Percentiles rank a stretch among this genome's conserved stretches.
Evolutionary conservation across 1,140 invertebrate genomes (phyloP).

Genomic region (Danaus plexippus): DNA sequence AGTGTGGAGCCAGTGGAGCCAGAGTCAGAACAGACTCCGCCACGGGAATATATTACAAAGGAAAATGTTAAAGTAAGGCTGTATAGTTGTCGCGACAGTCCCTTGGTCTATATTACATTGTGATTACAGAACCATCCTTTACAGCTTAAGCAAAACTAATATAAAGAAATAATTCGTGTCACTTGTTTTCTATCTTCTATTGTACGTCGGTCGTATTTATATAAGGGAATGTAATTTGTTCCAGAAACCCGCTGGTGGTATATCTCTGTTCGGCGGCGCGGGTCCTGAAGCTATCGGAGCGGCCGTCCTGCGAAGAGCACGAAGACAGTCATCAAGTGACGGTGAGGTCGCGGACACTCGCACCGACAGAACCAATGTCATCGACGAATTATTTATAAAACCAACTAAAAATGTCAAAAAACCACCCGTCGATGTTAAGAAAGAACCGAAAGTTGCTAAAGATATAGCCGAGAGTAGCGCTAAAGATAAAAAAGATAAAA

Average conservation of each 20-base stretch:
- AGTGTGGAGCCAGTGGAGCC: too few relatives aligned
- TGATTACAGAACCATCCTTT: too few relatives aligned
- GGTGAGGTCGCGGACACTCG: constrained; percentile 17
- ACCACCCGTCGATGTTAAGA: constrained; percentile 11
- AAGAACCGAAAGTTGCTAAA: constrained; percentile 17
- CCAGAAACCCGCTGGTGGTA: constrained; percentile 73
- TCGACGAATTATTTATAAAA: constrained; percentile 51
- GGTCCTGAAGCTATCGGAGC: constrained; percentile 51
- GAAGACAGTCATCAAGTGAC: constrained; percentile 35
- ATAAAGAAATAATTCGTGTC: too few relatives aligned
- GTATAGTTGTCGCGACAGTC: too few relatives aligned
- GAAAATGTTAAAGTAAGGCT: neutral
- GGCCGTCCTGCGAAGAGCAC: constrained; percentile 52
- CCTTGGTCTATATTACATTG: too few relatives aligned
- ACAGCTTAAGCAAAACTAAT: too few relatives aligned
- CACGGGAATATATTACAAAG: neutral
- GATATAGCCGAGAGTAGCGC: constrained; percentile 9
- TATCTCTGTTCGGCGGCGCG: constrained; percentile 70
- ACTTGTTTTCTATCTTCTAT: too few relatives aligned
- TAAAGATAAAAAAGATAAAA: constrained; percentile 21
- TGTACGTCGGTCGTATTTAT: too few relatives aligned
- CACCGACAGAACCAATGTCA: constrained; percentile 32
- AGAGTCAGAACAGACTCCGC: too few relatives aligned
- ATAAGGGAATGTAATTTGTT: neutral
- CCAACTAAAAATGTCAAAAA: constrained; percentile 24